These are phyloP conservation scores for Polyommatus iphigenia DNA, from an alignment of 2,888 invertebrate genomes.

Conservation along the genomic window DNA sequence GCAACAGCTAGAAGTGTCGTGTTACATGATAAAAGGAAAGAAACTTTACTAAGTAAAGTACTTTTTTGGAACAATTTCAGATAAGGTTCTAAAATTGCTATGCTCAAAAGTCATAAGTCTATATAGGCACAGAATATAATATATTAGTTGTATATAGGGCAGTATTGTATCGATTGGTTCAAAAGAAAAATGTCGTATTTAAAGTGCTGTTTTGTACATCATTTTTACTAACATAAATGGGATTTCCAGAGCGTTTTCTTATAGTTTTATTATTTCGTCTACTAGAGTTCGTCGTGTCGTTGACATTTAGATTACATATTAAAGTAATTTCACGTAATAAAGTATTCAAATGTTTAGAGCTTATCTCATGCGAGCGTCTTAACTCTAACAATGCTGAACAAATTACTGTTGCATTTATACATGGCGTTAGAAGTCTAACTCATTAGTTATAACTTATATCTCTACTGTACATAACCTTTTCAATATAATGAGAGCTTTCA, in stretches of 20 bases:
- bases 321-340: background rate
- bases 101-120: too few species aligned
- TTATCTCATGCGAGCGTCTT: background rate
- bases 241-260: background rate
- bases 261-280: background rate
- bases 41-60: too few species aligned
- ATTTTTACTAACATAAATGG: background rate
- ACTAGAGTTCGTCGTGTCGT: background rate
- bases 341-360: background rate
- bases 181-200: background rate
- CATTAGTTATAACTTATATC: background rate
- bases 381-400: background rate
- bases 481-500: constrained; percentile 5
- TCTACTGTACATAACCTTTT: background rate
- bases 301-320: background rate
- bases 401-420: background rate
- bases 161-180: too few species aligned
- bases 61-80: too few species aligned
- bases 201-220: background rate
- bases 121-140: too few species aligned
- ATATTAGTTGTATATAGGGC: too few species aligned
- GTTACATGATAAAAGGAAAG: too few species aligned
- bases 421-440: background rate
- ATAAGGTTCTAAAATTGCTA: too few species aligned
- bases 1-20: background rate